Conservation (phyloP, 2,113 vertebrate genomes). For the Pseudonaja textilis region DNA sequence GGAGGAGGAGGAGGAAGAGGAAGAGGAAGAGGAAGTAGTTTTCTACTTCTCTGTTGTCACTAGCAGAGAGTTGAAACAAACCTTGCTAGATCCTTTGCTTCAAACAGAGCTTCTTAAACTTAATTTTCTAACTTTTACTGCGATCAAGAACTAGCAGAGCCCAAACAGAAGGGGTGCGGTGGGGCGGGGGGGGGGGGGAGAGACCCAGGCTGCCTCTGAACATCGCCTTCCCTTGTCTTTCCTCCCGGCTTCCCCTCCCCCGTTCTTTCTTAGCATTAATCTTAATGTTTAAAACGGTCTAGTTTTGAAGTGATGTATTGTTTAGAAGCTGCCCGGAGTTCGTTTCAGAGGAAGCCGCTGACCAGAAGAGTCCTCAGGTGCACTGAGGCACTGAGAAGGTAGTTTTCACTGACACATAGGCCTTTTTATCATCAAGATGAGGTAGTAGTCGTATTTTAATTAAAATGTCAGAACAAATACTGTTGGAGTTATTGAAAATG, state of each 20-base stretch:
- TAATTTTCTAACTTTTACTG: conserved; percentile 1
- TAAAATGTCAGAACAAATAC: conserved; percentile 94
- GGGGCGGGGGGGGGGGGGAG: neutral
- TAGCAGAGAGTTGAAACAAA: neutral
- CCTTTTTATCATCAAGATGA: conserved; percentile 87
- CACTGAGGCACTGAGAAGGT: conserved; percentile 76
- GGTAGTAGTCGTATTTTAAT: conserved; percentile 90
- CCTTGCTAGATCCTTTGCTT: neutral
- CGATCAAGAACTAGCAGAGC: conserved; percentile 8
- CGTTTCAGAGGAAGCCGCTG: conserved; percentile 67
- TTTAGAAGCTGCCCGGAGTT: conserved; percentile 70
- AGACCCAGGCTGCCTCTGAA: conserved; percentile 45
- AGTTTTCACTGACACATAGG: conserved; percentile 75
- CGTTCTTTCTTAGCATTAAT: conserved; percentile 59
- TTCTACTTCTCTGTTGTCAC: neutral
- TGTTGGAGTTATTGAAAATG: conserved; percentile 88
- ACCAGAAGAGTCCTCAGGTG: conserved; percentile 73
- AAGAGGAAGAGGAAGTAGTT: neutral
- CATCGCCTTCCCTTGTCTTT: conserved; percentile 45
- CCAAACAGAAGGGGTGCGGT: neutral
- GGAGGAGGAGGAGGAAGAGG: too few species aligned
- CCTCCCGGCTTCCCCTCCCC: neutral
- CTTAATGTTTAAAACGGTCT: conserved; percentile 70
- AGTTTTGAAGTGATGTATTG: conserved; percentile 71
- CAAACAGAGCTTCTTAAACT: conserved; percentile 19